These are phyloP conservation scores for Tachina fera DNA, from an alignment of 2,888 invertebrate genomes.

Conservation along the genomic window DNA sequence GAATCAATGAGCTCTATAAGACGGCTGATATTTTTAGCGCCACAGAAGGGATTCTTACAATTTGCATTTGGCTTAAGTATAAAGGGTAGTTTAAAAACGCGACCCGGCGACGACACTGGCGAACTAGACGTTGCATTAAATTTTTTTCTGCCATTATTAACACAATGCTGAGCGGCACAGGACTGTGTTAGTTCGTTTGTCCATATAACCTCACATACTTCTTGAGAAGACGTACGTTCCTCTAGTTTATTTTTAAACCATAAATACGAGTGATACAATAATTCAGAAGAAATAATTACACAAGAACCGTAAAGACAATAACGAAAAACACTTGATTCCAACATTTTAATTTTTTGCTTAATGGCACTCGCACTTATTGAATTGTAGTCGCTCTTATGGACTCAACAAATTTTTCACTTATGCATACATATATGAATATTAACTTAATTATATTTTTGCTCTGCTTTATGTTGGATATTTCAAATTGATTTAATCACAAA, in stretches of 20 bases:
- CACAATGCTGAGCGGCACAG: slow-evolving; percentile 62
- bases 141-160: slow-evolving; percentile 1
- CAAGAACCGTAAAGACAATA: slow-evolving; percentile 64
- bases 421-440: background rate
- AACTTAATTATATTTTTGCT: slow-evolving; percentile 43
- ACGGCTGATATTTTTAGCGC: slow-evolving; percentile 71
- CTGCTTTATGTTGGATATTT: slow-evolving; percentile 60
- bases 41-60: slow-evolving; percentile 73
- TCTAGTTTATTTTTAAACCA: slow-evolving; percentile 46
- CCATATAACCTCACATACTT: slow-evolving; percentile 73
- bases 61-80: background rate
- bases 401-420: background rate
- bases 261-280: slow-evolving; percentile 67
- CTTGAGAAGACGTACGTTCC: slow-evolving; percentile 34
- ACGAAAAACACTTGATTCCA: slow-evolving; percentile 62
- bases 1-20: slow-evolving; percentile 75
- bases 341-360: slow-evolving; percentile 36
- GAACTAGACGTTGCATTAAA: background rate
- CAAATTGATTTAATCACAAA: background rate
- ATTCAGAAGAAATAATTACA: slow-evolving; percentile 67
- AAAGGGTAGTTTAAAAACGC: slow-evolving; percentile 46
- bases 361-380: slow-evolving; percentile 24
- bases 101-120: slow-evolving; percentile 39
- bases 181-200: slow-evolving; percentile 73
- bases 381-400: background rate